Base-by-base conservation (phyloP, 2,113 vertebrate species). In the Prolemur simus region DNA sequence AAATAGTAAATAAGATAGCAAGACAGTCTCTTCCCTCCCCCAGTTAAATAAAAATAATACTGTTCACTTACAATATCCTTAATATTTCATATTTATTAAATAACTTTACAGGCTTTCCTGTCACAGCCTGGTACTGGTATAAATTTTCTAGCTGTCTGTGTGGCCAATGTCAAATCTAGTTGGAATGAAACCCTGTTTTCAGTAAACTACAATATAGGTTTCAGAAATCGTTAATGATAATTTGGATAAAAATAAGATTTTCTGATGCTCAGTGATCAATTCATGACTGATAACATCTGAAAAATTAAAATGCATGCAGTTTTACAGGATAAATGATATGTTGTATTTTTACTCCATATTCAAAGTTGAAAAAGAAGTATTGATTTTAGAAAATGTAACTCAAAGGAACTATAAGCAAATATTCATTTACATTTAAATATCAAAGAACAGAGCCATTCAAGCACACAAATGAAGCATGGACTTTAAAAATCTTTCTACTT, bases 101-200 rank as follows among this genome's bases (percentile, higher is more conserved):
- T 56, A 98, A 96, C 56, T 83, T 97, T 86, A 95, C 21, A 58
- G 42, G 96, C 69, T 97, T 94, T 76, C 84, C 34, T 80, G 60
- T 88, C 71, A 88, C 32, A 96, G 80, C 77, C 88, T 93, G 78
- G 54, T 86, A 64, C 94, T 96, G 66, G 88, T 95, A 95, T 94
- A 98, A 96, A 95, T 97, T 97, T 98, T 97, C 97, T 96, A 93
- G 73, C 92, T 95, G 83, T 95, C 95, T 97, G 96, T 98, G 98
- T 97, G 96, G 90, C 86, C 89, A 0, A 68, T 64, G 81, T 64
- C 58, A 95, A 96, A 96, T 97, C 4, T n/a, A 25, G 76, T 37
- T n/a, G 0, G 14, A 96, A 89, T 84, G 71, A 89, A 71, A 60
- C 56, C 84, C 63, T 4, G 29, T 78, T 34, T 87, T 98, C 95